Conservation (phyloP, 1,140 invertebrate genomes). For the Dendrolimus kikuchii region DNA sequence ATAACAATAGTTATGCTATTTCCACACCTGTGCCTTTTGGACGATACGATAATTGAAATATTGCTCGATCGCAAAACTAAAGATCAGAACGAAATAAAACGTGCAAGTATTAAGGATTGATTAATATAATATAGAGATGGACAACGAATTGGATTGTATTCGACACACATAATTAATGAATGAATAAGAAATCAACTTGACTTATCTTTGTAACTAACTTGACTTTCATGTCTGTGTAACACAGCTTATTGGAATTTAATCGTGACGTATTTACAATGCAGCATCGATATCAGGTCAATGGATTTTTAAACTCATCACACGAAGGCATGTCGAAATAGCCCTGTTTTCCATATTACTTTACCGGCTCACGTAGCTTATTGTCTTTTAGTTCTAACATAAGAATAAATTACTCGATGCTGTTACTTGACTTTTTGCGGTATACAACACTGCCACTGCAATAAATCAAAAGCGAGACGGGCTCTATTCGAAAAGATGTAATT, state of each 20-base stretch:
- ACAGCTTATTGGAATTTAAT: slow-evolving; percentile 31
- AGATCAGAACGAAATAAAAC: too few species aligned
- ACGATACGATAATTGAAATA: too few species aligned
- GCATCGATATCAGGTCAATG: slow-evolving; percentile 31
- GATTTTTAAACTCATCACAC: slow-evolving; percentile 30
- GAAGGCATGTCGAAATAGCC: slow-evolving; percentile 21
- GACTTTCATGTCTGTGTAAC: slow-evolving; percentile 1
- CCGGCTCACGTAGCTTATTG: slow-evolving; percentile 23
- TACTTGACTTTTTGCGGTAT: slow-evolving; percentile 14
- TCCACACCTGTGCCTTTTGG: too few species aligned
- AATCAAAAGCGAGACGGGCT: too few species aligned
- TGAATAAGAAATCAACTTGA: not conserved
- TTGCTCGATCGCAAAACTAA: too few species aligned
- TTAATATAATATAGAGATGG: too few species aligned
- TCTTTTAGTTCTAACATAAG: slow-evolving; percentile 2
- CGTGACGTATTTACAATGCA: slow-evolving; percentile 41
- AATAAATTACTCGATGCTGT: slow-evolving; percentile 20
- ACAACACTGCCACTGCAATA: too few species aligned
- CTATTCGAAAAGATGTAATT: too few species aligned
- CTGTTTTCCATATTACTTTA: slow-evolving; percentile 19
- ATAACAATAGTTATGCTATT: too few species aligned
- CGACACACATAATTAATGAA: too few species aligned
- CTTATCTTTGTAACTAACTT: not conserved
- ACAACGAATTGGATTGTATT: too few species aligned
- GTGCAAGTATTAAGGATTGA: too few species aligned